Evolutionary conservation across 2,797 vertebrate species (phyloP), one percentile per base, ranked within the genome.

Genomic region (Microctenopoma stevenorrisi): DNA sequence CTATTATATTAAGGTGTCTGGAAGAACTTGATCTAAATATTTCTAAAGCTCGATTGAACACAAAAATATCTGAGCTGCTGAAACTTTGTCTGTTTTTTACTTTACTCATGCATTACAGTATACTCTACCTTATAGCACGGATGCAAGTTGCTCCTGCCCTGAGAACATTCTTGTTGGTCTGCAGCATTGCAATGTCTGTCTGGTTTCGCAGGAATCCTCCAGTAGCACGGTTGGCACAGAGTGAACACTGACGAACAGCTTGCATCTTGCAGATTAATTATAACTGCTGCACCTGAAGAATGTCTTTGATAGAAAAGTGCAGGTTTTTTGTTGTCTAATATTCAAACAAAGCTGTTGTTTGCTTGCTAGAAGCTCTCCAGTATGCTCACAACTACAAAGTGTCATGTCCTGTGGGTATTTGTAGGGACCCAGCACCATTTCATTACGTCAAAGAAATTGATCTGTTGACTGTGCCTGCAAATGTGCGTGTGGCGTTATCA

Each of bases 371-470:
- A 46, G 22, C 37, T 50, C 48, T 60, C 42, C 46, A 40, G 62
- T 76, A 50, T 66, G 72, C 60, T 76, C 12, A 42, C 2, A 1
- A 75, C 50, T 69, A 28, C 33, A 40, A 26, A 46, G 60, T 55
- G 62, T 48, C 43, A 18, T 11, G n/a, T 50, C 42, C 72, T 37
- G 42, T 5, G 9, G 52, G 77, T 90, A 87, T 91, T 92, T 92
- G 64, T 89, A 88, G 49, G 76, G 60, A 55, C 57, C 15, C 18
- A 3, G 61, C 59, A 15, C 2, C 46, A 11, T 38, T 42, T 28
- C n/a, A 40, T 89, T 88, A 58, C 90, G 87, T 76, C 86, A 90
- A 79, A 75, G 14, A 13, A 38, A 92, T 91, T 73, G 91, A 92
- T 87, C 89, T 90, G 83, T 90, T 92, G 85, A 91, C 83, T 72